Evolutionary conservation across 2,113 vertebrate species (phyloP).

Genomic region (Ancistrus triradiatus): DNA sequence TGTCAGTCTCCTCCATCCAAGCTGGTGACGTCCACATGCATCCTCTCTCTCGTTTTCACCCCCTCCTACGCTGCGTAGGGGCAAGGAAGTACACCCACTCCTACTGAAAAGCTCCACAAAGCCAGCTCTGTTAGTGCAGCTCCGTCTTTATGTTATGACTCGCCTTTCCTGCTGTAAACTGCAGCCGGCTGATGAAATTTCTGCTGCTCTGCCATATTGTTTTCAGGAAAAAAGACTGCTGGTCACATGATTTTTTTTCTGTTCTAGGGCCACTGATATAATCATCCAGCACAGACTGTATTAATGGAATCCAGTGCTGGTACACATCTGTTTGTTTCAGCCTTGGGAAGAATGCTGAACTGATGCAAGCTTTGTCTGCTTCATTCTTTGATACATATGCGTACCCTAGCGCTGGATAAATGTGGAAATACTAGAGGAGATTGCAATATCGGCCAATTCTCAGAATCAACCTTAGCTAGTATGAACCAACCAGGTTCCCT

Average conservation of each 20-base stretch:
- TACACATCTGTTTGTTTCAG: neutral
- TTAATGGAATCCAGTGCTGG: conserved; percentile 6
- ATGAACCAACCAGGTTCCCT: too few relatives aligned
- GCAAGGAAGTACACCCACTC: conserved; percentile 19
- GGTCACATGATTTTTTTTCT: neutral
- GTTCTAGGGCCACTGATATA: too few relatives aligned
- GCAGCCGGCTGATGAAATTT: neutral
- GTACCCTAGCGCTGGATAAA: too few relatives aligned
- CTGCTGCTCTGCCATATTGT: neutral
- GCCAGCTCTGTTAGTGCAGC: conserved; percentile 14
- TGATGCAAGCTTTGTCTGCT: neutral
- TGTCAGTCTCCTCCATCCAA: conserved; percentile 1
- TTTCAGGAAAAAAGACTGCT: neutral
- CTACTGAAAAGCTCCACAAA: conserved; percentile 8
- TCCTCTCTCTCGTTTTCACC: neutral
- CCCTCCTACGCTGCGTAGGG: conserved; percentile 19
- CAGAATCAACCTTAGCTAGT: too few relatives aligned
- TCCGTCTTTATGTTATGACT: neutral
- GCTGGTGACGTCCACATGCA: neutral
- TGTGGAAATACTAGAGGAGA: too few relatives aligned
- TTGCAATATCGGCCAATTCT: too few relatives aligned
- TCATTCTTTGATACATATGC: too few relatives aligned
- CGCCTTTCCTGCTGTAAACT: too few relatives aligned
- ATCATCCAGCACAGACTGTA: too few relatives aligned
- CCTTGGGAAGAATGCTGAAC: neutral